Percentiles rank a stretch among this genome's conserved stretches.
phyloP scores from a whole-genome alignment of 23 tunicate genomes.

The Trididemnum nubilum region DNA sequence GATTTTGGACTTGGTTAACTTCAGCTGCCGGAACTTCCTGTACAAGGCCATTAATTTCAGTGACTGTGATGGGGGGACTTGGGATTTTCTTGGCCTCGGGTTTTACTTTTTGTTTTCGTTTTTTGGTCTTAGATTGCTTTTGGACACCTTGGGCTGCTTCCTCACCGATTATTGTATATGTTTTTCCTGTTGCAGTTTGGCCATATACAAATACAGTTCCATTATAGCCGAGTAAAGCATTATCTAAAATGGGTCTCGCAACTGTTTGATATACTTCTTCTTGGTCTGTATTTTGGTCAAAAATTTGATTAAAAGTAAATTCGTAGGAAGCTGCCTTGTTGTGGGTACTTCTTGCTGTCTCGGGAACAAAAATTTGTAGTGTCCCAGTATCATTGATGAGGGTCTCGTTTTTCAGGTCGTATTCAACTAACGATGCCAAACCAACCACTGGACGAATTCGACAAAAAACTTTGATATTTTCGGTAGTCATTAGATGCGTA shows the following conservation, averaged over 20 bases:
- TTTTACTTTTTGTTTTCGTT: not conserved
- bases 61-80: not conserved
- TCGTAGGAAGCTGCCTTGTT: constrained; percentile 37
- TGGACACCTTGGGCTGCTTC: not conserved
- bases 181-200: constrained; percentile 95
- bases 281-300: constrained; percentile 72
- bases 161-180: constrained; percentile 79
- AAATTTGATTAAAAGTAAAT: constrained; percentile 62
- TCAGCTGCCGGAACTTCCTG: not conserved
- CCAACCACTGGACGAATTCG: constrained; percentile 19
- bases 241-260: constrained; percentile 77
- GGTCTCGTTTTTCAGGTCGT: constrained; percentile 11
- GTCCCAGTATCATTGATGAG: not conserved
- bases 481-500: constrained; percentile 20
- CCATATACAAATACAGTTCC: constrained; percentile 98
- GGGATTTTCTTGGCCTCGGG: not conserved
- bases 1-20: not conserved
- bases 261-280: constrained; percentile 59
- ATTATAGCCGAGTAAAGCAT: constrained; percentile 74
- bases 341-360: not conserved
- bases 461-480: constrained; percentile 20
- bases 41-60: not conserved
- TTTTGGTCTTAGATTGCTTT: not conserved
- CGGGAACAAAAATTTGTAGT: constrained; percentile 36
- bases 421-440: not conserved